Base-by-base conservation (phyloP, 2,797 vertebrate species). In the Dipus sagitta region DNA sequence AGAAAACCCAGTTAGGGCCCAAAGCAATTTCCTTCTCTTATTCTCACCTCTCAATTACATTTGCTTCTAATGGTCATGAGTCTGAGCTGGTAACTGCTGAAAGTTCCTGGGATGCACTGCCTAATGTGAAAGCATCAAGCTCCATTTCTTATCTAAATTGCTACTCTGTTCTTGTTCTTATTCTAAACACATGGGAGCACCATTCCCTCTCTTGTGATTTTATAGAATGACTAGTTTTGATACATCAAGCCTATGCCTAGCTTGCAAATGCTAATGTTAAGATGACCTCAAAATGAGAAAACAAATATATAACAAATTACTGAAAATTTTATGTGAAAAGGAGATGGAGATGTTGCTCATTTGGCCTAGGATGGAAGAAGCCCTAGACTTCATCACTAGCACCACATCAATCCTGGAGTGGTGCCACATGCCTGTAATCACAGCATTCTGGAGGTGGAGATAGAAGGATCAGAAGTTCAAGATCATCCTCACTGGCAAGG, bases 81-180 rank as follows among this genome's bases (percentile, higher is more conserved):
- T 76, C 64, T 28, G 6, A 38, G 38, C n/a, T 65, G 42, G 54
- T 32, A 87, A 74, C 52, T 74, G n/a, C 72, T 85, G 10, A 75
- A 58, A 71, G 42, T 58, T 86, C 62, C 76, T 76, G n/a, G 18
- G 18, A 24, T 32, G 30, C 32, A 34, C 5, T 13, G 7, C 38
- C 92, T 84, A 76, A 28, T 34, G 54, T 34, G 60, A 94, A 28
- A 34, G 18, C 65, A 72, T 21, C 20, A 60, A 60, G 80, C 15
- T 93, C 93, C 79, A 13, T 92, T 95, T 96, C 72, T 84, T 38
- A 67, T n/a, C 78, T 84, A 86, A 95, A 90, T 88, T 86, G 52
- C 28, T 86, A 58, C 13, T 75, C 1, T 3, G 15, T 74, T 90
- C 72, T 32, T 62, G 38, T 75, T 95, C 38, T 95, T 32, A 77